Conservation (phyloP, 53 echinoderm and acorn worm genomes). For the Echinometra lucunter region DNA sequence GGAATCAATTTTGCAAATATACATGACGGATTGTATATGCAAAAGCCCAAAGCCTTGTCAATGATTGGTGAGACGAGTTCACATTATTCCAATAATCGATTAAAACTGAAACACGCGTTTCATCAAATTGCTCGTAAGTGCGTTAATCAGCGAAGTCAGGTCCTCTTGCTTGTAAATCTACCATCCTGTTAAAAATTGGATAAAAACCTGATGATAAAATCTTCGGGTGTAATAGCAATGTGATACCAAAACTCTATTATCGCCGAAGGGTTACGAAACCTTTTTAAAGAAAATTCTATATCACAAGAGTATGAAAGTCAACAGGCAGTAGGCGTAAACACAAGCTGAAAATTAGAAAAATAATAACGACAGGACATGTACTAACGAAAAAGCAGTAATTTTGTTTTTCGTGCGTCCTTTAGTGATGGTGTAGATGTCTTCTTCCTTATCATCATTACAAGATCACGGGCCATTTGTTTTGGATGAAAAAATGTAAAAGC, state of each 20-base stretch:
- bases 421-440: not conserved
- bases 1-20: slow-evolving; percentile 17
- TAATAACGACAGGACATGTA: not conserved
- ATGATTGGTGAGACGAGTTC: not conserved
- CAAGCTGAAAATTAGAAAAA: not conserved
- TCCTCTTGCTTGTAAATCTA: not conserved
- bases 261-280: not conserved
- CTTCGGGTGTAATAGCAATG: not conserved
- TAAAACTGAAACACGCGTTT: not conserved
- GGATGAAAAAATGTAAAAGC: not conserved
- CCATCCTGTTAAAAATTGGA: not conserved
- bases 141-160: not conserved
- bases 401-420: not conserved
- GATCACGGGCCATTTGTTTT: not conserved
- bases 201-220: not conserved
- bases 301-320: not conserved
- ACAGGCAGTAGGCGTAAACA: not conserved
- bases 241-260: not conserved
- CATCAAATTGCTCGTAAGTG: not conserved
- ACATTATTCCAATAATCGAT: not conserved
- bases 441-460: not conserved
- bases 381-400: not conserved
- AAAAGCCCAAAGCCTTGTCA: not conserved
- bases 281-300: not conserved
- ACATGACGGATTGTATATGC: slow-evolving; percentile 36